A percentile compares a stretch with the other conserved stretches of the same genome.
phyloP scores from a whole-genome alignment of 2,888 invertebrate genomes.

The Macaria notata region DNA sequence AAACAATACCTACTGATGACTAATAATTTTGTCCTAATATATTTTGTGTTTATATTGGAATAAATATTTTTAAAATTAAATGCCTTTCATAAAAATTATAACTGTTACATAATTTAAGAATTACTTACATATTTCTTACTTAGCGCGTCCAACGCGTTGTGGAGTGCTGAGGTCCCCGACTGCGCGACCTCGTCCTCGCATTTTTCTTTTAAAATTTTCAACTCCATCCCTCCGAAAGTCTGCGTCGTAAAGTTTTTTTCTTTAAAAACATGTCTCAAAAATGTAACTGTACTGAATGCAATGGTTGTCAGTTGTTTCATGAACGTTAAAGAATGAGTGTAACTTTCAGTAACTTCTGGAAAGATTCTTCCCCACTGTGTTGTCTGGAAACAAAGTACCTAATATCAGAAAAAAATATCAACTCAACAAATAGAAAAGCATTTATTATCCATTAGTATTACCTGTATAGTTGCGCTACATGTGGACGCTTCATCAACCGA shows the following conservation, averaged over 20 bases:
- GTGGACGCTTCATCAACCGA: no score
- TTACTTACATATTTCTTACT: conserved; percentile 70
- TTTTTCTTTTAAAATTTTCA: conserved; percentile 58
- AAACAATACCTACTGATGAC: no score
- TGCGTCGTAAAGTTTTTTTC: conserved; percentile 56
- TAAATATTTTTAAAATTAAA: no score
- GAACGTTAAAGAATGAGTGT: conserved; percentile 63
- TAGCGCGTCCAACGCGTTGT: conserved; percentile 67
- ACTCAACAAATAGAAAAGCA: no score
- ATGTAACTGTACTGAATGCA: conserved; percentile 63
- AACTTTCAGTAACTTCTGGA: conserved; percentile 59
- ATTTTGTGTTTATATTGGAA: no score
- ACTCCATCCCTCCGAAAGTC: conserved; percentile 51
- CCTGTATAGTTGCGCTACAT: no score
- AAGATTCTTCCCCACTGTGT: conserved; percentile 62
- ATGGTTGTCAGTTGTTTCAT: conserved; percentile 68
- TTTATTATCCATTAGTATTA: no score
- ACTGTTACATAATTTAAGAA: neutral
- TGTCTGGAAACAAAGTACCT: conserved; percentile 38
- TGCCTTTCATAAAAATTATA: no score
- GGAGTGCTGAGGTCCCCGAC: conserved; percentile 57
- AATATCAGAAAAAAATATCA: no score
- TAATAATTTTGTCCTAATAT: no score
- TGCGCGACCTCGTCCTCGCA: conserved; percentile 62
- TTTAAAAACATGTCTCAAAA: conserved; percentile 57